Base-by-base conservation (phyloP, 2,888 invertebrate genomes). In the Zygaena filipendulae region DNA sequence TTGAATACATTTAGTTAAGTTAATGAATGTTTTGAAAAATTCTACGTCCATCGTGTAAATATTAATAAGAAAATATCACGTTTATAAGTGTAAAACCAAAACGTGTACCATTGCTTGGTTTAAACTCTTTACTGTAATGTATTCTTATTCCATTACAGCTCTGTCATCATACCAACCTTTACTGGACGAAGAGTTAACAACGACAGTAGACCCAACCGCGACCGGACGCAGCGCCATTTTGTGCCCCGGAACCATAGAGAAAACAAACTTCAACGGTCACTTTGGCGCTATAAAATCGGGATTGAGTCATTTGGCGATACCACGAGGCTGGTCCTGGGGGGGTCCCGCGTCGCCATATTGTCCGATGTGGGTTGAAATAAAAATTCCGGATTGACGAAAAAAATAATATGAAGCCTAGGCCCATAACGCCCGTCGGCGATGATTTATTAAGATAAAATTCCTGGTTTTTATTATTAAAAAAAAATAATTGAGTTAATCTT, bases 271-370 rank as follows among this genome's bases (percentile, higher is more conserved):
- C 42, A 85, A 85, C 35, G 84, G 85, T 1, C 55, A 74, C 30
- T 70, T 82, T 23, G 87, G 87, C 4, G 82, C 86, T n/a, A 81
- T 92, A 20, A 79, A 84, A 27, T 83, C 86, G 9, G 91, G 91
- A 0, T 67, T 92, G 21, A 85, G 85, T 32, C 91, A 90, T 49
- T 67, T 91, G 28, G 90, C 90, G 25, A 92, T 92, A 39, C 92
- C 92, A 0, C 81, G 87, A n/a, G 90, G 90, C 3, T 92, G 91
- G 91, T 84, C 83, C 10, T 91, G 90, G 91, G 91, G 91, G 7
- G 92, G 92, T 0, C 82, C 87, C 1, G 89, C 86, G 2, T 90
- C 90, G 13, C 84, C 85, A 19, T 86, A 84, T 59, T 89, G 87
- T 46, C 92, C 92, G 2, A 69, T 91, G 2, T 92, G 89, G 88